Base-by-base conservation (phyloP, 2,113 vertebrate species). In the Otolemur garnettii region DNA sequence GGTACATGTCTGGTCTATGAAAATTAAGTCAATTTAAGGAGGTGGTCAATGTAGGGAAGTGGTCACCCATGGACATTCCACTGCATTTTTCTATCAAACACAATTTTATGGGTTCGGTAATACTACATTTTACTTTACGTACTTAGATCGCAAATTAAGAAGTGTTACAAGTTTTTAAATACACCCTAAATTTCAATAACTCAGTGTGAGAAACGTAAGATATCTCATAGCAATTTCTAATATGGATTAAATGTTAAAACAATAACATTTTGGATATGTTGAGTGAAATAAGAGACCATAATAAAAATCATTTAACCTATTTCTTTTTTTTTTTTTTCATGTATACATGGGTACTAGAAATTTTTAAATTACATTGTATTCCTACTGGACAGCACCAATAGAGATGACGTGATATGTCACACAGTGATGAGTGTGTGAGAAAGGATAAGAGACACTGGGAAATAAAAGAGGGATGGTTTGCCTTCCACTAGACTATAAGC, bases 311-410 rank as follows among this genome's bases (percentile, higher is more conserved):
- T 35, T 64, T 72, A 35, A 64, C 2, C 8, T 62, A 3, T 91
- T 87, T 80, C 38, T 75, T 86, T 74, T 81, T 80, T 81, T 81
- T 60, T 77, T 82, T 45, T 75, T 69, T 90, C 45, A 50, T 50
- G 8, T 50, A 50, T 50, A 79, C 45, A 38, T 84, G 42, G 22
- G 26, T 71, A 26, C 26, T 95, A 68, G 57, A 84, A 95, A 91
- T 42, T 22, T 59, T 50, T 50, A 5, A 75, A 71, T 80, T 60
- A 60, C 18, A 12, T 81, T 82, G 14, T 66, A 50, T 66, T 81
- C 68, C 53, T 81, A 22, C n/a, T 53, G 71, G 10, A 24, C 21
- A 35, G 30, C 17, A 6, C 15, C 33, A 24, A 24, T n/a, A 7
- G 2, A 66, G 59, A 74, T 42, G 45, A 55, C 24, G 38, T 19